Evolutionary conservation across 2,888 invertebrate species (phyloP).

Genomic region (Oscheius sp.): DNA sequence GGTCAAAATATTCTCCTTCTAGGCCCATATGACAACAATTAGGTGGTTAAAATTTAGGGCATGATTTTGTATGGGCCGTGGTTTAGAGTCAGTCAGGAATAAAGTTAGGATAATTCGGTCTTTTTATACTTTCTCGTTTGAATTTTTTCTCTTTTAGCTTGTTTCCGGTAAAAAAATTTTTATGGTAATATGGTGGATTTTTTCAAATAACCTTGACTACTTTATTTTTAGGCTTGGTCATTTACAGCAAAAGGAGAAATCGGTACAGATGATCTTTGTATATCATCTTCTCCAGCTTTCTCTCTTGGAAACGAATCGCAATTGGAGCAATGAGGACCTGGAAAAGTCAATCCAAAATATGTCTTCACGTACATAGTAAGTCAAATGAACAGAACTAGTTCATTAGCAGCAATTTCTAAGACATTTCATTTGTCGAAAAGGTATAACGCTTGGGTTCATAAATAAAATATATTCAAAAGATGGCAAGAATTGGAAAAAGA

Average conservation of each 20-base stretch:
- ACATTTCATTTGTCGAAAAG: neutral
- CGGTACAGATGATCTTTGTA: constrained; percentile 68
- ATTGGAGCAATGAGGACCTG: constrained; percentile 59
- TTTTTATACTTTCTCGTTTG: neutral
- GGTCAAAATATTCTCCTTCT: neutral
- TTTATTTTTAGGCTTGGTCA: constrained; percentile 63
- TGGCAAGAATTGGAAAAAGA: constrained; percentile 54
- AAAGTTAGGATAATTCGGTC: neutral
- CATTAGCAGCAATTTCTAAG: neutral
- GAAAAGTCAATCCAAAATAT: constrained; percentile 53
- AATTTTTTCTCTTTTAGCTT: neutral
- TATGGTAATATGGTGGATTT: too few relatives aligned
- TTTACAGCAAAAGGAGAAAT: constrained; percentile 66
- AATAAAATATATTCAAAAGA: constrained; percentile 45
- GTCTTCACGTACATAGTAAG: constrained; percentile 42
- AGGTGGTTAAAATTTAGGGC: neutral
- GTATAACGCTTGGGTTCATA: constrained; percentile 26
- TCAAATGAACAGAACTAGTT: constrained; percentile 3
- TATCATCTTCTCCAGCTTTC: constrained; percentile 50
- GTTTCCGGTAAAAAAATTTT: neutral
- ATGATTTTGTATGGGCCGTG: constrained; percentile 12
- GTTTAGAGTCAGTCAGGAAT: constrained; percentile 9
- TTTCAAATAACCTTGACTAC: too few relatives aligned
- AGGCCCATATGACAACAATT: neutral
- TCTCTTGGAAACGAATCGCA: constrained; percentile 24